Conservation (phyloP, 2,797 vertebrate genomes). For the Hozukius guyotensis region DNA sequence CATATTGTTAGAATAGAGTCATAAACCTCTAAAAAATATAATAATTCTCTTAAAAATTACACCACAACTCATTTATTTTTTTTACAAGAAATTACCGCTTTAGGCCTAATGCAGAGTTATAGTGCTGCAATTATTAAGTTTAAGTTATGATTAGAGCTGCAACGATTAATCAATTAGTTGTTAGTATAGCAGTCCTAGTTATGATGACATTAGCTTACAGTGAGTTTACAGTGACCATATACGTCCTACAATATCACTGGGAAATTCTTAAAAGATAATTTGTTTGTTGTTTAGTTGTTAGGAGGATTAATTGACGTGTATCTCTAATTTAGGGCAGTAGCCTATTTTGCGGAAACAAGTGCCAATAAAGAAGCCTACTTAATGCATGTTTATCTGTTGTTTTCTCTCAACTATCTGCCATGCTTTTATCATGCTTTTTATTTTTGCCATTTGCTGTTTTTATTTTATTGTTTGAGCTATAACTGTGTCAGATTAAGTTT, state of each 20-base stretch:
- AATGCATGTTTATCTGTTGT: not conserved
- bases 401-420: not conserved
- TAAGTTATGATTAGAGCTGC: not conserved
- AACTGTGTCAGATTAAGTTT: not conserved
- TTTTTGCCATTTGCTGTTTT: not conserved
- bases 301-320: not conserved
- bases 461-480: not conserved
- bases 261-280: not conserved
- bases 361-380: not conserved
- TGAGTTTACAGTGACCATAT: not conserved
- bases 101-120: too few relatives aligned
- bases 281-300: not conserved
- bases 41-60: too few relatives aligned
- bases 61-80: too few relatives aligned
- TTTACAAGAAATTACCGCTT: too few relatives aligned
- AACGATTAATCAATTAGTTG: too few relatives aligned
- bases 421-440: not conserved
- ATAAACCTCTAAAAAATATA: too few relatives aligned
- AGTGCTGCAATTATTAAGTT: not conserved
- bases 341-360: not conserved
- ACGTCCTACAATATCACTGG: not conserved
- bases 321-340: not conserved
- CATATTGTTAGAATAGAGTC: too few relatives aligned
- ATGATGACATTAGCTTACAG: not conserved
- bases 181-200: too few relatives aligned